These are phyloP conservation scores for Sylvicola fuscatus DNA, from an alignment of 2,888 invertebrate species.

Conservation along the genomic window DNA sequence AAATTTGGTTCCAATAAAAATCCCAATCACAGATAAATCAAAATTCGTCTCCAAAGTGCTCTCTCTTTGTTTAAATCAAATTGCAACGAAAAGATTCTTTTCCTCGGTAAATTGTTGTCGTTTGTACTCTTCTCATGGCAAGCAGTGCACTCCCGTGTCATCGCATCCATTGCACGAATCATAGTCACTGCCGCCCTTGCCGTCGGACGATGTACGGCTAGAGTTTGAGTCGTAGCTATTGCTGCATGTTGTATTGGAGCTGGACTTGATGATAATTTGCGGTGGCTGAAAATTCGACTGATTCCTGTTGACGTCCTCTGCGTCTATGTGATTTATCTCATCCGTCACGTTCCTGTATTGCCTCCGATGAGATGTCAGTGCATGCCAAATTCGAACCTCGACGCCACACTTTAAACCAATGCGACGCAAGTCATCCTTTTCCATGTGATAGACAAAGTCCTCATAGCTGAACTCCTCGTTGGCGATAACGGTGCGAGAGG, in stretches of 20 bases:
- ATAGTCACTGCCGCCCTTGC: constrained; percentile 15
- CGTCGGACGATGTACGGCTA: constrained; percentile 4
- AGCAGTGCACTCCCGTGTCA: constrained; percentile 1
- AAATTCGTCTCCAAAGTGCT: no score
- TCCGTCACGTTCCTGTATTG: constrained; percentile 7
- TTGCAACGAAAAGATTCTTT: no score
- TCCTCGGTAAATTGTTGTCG: no score
- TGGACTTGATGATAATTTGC: constrained; percentile 5
- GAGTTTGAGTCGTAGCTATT: constrained; percentile 8
- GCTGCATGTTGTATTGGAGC: constrained; percentile 5
- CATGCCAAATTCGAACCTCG: constrained; percentile 69
- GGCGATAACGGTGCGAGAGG: constrained; percentile 43
- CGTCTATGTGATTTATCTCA: constrained; percentile 6
- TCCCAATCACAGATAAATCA: no score
- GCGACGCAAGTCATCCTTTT: constrained; percentile 60
- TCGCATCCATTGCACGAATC: constrained; percentile 18
- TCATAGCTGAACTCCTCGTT: constrained; percentile 57
- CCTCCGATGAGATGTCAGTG: constrained; percentile 40
- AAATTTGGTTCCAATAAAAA: no score
- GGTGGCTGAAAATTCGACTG: background rate
- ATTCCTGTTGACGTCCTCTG: constrained; percentile 6
- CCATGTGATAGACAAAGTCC: constrained; percentile 59
- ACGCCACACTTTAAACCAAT: constrained; percentile 56
- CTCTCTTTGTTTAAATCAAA: no score
- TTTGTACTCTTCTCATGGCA: no score